Percentiles rank a stretch among this genome's conserved stretches.
Evolutionary conservation across 2,113 vertebrate genomes (phyloP).

Genomic region (Rattus rattus): DNA sequence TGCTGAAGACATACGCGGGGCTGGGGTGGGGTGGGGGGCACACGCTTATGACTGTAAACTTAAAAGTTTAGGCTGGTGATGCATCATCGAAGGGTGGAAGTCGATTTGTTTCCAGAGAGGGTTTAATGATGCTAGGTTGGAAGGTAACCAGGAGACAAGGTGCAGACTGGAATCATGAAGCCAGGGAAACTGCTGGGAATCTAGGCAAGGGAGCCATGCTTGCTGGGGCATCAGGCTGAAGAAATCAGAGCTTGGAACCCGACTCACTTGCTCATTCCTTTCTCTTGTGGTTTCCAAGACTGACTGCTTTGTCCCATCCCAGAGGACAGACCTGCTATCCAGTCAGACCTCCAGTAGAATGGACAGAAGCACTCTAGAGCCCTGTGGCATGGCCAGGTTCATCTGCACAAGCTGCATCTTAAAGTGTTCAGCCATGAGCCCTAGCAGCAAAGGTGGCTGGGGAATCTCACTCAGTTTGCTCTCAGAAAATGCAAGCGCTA

Average conservation of each 20-base stretch:
- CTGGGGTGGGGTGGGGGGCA: not conserved
- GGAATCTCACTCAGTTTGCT: not conserved
- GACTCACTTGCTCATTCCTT: not conserved
- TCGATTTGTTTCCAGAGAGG: not conserved
- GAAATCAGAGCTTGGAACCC: not conserved
- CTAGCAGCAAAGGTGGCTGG: not conserved
- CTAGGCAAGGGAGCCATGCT: not conserved
- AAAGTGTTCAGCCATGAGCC: not conserved
- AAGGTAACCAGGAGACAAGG: not conserved
- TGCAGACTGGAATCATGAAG: not conserved
- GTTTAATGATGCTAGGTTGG: no score
- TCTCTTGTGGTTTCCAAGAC: not conserved
- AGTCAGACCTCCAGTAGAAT: not conserved
- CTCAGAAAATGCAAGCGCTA: not conserved
- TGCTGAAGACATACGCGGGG: not conserved
- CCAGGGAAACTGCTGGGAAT: not conserved
- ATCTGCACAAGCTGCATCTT: not conserved
- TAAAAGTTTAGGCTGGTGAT: not conserved
- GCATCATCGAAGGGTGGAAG: not conserved
- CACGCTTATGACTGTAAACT: not conserved
- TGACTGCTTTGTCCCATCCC: not conserved
- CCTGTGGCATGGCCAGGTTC: not conserved
- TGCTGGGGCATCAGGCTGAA: not conserved
- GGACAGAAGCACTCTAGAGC: not conserved
- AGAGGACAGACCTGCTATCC: not conserved